Base-by-base conservation (phyloP, 1,140 invertebrate species). In the Drosophila takahashii region DNA sequence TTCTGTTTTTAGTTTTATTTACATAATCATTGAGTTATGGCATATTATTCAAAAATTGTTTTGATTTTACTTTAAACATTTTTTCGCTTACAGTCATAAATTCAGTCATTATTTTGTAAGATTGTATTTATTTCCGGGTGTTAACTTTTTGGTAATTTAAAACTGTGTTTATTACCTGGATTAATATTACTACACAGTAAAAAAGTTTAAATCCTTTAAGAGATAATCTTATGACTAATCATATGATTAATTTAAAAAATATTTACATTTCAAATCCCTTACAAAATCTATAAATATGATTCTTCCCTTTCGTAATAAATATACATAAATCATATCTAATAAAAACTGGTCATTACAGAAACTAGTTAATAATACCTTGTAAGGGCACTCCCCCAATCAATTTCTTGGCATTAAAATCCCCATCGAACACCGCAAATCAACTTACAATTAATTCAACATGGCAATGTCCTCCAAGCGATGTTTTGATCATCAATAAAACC, bases 401-500 rank as follows among this genome's bases (percentile, higher is more conserved):
- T 62, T 45, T 48, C 16, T 32, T 22, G 48, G 39, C 13, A 34
- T 54, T 39, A 56, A 57, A 11, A 70, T 47, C 34, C 34, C 29
- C 34, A 32, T 45, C 37, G 5, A 22, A 44, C 56, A 58, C 51
- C 42, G 50, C 42, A 54, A 79, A 79, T 79, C 61, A 74, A 37
- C 41, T 39, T 44, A 44, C 45, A 72, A 34, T 71, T 26, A 45
- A 59, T 47, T 37, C n/a, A 22, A 53, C 39, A 73, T 45, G 70
- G 54, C 51, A 67, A 77, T 71, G 66, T 65, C 65, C 76, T 54
- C 50, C 71, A 75, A 76, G 45, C 41, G 58, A 66, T 66, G 65
- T 80, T 53, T 56, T 39, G 51, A 62, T 73, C 60, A 85, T 77
- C 77, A 79, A 83, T 80, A 85, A 80, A 85, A 29, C 32, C 57